Base-by-base conservation (phyloP, 2,888 invertebrate species). In the Nomada lathburiana region DNA sequence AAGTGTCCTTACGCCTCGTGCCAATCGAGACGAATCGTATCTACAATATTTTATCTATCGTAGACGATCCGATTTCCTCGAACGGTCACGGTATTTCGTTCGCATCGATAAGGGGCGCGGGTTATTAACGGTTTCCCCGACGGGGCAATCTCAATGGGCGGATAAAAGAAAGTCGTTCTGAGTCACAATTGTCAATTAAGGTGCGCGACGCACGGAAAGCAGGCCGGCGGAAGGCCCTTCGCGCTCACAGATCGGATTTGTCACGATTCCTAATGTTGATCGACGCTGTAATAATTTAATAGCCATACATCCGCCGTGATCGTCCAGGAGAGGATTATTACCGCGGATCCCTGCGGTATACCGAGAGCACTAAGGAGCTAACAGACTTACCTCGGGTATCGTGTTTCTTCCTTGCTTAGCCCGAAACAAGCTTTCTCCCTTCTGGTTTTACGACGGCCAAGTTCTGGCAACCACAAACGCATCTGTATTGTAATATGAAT, bases 251-350 rank as follows among this genome's bases (percentile, higher is more conserved):
- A 93, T 93, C 92, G 91, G 93, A 93, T 93, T 93, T 93, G 93
- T 93, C 93, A 93, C 92, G 92, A 93, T 92, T 92, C 90, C 89
- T 91, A 91, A 92, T 92, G 90, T 90, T 89, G 91, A 93, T 93
- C 91, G 93, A 89, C 91, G 91, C 90, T 86, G 88, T 92, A 93
- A 93, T 93, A 93, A 93, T 93, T 93, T 92, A 93, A 93, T 93
- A 93, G 92, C 92, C 88, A 86, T 92, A 90, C 91, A 90, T 89
- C 87, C 89, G 83, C 85, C 86, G 89, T 89, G 91, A 92, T 92
- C 90, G 90, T 83, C 80, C 82, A 82, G 84, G 88, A 88, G 88
- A 88, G 88, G 89, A 91, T 90, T 90, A 90, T 86, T 88, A 85
- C 73, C 79, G 76, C 79, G 84, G 86, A 88, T 91, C 90, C 91